A percentile compares a stretch with the other conserved stretches of the same genome.
These are phyloP conservation scores for Acrocephalus arundinaceus DNA, from an alignment of 2,113 vertebrate genomes.

Conservation along the genomic window DNA sequence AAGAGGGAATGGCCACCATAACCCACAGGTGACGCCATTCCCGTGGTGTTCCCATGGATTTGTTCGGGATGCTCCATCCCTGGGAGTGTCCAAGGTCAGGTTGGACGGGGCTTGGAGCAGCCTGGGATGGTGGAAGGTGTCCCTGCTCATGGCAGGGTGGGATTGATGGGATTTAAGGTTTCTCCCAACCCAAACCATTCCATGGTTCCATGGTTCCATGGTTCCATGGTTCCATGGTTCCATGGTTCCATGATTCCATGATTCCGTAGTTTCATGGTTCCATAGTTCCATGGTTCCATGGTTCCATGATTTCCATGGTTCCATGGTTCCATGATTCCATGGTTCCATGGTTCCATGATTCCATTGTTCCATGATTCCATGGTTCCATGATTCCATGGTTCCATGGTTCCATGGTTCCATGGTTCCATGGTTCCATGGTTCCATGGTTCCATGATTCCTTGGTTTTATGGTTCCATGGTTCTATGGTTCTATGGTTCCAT, in stretches of 20 bases:
- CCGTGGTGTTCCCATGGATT: neutral
- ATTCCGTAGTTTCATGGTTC: neutral
- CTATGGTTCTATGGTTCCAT: no score
- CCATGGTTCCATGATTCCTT: no score
- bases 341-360: no score
- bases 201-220: neutral
- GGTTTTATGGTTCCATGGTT: no score
- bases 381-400: no score
- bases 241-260: neutral
- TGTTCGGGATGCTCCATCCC: neutral
- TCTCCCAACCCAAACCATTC: neutral
- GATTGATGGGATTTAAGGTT: neutral
- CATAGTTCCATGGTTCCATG: no score
- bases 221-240: neutral
- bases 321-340: no score
- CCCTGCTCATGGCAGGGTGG: neutral
- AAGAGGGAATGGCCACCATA: neutral
- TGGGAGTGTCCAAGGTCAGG: neutral
- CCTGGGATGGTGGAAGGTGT: neutral
- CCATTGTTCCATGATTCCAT: no score
- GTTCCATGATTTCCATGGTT: no score
- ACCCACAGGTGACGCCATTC: fast-evolving
- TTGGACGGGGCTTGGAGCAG: neutral
- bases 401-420: no score
- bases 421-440: no score